A percentile compares a stretch with the other conserved stretches of the same genome.
These are phyloP conservation scores for Chironomus riparius DNA, from an alignment of 2,888 invertebrate species.

Conservation along the genomic window DNA sequence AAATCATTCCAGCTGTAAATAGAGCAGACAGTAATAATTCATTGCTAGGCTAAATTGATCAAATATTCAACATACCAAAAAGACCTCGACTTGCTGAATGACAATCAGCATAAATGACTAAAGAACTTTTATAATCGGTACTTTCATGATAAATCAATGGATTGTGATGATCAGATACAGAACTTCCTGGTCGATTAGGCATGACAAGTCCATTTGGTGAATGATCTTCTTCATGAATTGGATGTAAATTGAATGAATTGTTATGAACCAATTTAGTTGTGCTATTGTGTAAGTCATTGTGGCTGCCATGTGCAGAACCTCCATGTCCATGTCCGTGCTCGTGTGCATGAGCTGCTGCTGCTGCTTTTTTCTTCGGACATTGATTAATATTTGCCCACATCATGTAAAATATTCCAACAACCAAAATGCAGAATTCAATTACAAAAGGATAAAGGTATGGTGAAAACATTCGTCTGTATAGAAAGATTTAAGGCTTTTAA, in stretches of 20 bases:
- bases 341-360: slow-evolving; percentile 23
- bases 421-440: slow-evolving; percentile 69
- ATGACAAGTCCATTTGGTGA: neutral
- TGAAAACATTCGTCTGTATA: slow-evolving; percentile 49
- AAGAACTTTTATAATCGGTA: slow-evolving; percentile 45
- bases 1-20: slow-evolving; percentile 44
- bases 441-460: slow-evolving; percentile 74
- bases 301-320: slow-evolving; percentile 29
- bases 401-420: slow-evolving; percentile 60
- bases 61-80: slow-evolving; percentile 47
- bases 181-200: neutral
- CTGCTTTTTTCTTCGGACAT: slow-evolving; percentile 40
- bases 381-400: slow-evolving; percentile 66
- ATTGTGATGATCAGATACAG: slow-evolving; percentile 24
- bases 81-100: slow-evolving; percentile 67
- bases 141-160: slow-evolving; percentile 44
- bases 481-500: too few species aligned
- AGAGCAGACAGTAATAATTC: slow-evolving; percentile 33
- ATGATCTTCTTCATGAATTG: slow-evolving; percentile 1
- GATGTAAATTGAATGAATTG: neutral
- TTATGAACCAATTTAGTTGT: neutral
- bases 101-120: slow-evolving; percentile 62
- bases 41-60: too few species aligned
- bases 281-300: neutral
- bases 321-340: slow-evolving; percentile 36